These are phyloP conservation scores for Gryllus bimaculatus DNA, from an alignment of 1,140 invertebrate genomes.

Conservation along the genomic window DNA sequence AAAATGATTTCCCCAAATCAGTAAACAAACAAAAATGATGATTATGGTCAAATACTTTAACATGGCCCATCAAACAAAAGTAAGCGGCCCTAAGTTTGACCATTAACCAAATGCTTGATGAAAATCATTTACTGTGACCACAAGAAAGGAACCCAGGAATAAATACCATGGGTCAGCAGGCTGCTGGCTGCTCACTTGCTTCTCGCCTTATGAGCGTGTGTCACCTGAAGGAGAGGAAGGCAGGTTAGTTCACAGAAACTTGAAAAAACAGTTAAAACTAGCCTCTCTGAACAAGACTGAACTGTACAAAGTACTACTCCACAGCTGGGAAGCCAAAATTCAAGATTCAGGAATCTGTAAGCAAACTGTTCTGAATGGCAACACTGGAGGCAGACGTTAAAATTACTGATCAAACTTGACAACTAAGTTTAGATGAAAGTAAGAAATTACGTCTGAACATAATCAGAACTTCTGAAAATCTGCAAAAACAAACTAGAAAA, in stretches of 20 bases:
- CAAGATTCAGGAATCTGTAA: conserved; percentile 13
- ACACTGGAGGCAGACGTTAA: conserved; percentile 11
- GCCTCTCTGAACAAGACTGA: conserved; percentile 2
- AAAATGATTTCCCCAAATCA: conserved; percentile 17
- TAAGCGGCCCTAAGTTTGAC: conserved; percentile 22
- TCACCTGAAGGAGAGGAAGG: conserved; percentile 31
- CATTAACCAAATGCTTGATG: conserved; percentile 23
- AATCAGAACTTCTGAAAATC: background rate
- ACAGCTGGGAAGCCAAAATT: conserved; percentile 14
- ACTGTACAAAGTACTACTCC: conserved; percentile 13
- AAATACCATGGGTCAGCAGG: conserved; percentile 31
- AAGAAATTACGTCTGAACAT: background rate
- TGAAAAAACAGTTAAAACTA: conserved; percentile 10
- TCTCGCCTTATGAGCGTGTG: conserved; percentile 23
- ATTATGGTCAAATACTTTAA: conserved; percentile 21
- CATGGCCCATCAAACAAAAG: conserved; percentile 23
- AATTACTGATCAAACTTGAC: conserved; percentile 10
- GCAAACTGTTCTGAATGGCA: conserved; percentile 11
- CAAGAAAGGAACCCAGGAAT: conserved; percentile 29
- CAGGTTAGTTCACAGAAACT: conserved; percentile 27
- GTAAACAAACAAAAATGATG: conserved; percentile 23
- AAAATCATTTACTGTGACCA: conserved; percentile 22
- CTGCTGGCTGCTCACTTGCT: conserved; percentile 22
- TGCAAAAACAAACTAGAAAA: background rate
- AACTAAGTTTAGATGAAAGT: background rate